Base-by-base conservation (phyloP, 2,888 invertebrate species). In the Drosophila prostipennis region DNA sequence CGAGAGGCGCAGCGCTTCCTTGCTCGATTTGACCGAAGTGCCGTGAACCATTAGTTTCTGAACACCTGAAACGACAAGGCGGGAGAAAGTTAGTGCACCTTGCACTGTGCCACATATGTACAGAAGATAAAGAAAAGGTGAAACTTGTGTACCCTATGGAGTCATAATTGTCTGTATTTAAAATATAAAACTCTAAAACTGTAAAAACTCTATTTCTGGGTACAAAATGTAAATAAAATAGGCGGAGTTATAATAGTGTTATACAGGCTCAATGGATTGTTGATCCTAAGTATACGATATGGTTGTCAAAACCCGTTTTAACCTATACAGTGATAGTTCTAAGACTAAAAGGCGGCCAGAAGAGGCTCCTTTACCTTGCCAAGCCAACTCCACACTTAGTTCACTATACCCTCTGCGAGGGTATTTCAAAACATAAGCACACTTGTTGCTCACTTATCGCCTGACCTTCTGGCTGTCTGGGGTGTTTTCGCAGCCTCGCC, bases 21-120 rank as follows among this genome's bases (percentile, higher is more conserved):
- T 97, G 90, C 97, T 97, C 64, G 95, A 95, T 91, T 96, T 95
- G 63, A 98, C 95, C 79, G 97, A 97, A 76, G 96, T 97, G 52
- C 98, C 98, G 59, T 97, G 97, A 69, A 98, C 98, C 95, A 98
- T 97, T 72, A 98, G 96, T 92, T 98, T 98, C 91, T 97, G 96
- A 89, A 98, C 97, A 87, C 98, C 97, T 97, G 89, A 53, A 34
- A 37, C 51, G 23, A 48, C 32, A 51, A 19, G n/a, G 52, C 36
- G 36, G 69, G 64, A 68, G 74, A 76, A 74, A 68, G 71, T 72
- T 32, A 74, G 37, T 42, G 69, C 48, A 69, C 8, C 23, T 42
- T 58, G 45, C 56, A 48, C 23, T 46, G 23, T 61, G 53, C 57
- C 65, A 57, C 58, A 55, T 49, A 13, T n/a, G n/a, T n/a, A n/a